Base-by-base conservation (phyloP, 53 echinoderm and acorn worm genomes). In the Antedon mediterranea region DNA sequence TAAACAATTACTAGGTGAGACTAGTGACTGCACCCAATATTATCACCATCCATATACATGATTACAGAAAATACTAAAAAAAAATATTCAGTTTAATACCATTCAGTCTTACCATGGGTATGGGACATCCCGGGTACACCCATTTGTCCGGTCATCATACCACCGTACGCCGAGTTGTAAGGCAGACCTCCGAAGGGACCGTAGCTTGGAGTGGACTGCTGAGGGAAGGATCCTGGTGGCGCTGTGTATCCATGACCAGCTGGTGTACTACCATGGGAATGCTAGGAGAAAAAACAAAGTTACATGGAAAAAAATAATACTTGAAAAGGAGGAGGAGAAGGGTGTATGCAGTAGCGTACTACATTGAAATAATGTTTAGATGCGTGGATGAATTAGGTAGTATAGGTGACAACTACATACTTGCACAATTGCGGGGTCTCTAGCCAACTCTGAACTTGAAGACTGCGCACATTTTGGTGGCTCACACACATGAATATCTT, bases 361-460 rank as follows among this genome's bases (percentile, higher is more conserved):
- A 37, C 37, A 11, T 37, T 37, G 11, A 37, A 37, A 37, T 6
- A 37, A 37, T 37, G 4, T 37, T 6, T 4, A 28, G 72, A 72
- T 72, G 72, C 28, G 28, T 6, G 30, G 28, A 5, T 15, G 72
- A 37, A 6, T 37, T 6, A 4, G 37, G 4, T 37, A 11, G 37
- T 11, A 4, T 4, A 4, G 4, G 37, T 6, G 11, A 37, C 4
- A 37, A 37, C 4, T 37, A 4, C 11, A 15, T 79, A 95, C 95
- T 88, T 95, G 95, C 29, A 95, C 82, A 41, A 95, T 89, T 42
- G 95, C 95, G 76, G 95, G 95, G 74, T 95, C 95, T 74, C 89
- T 91, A 18, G 95, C 87, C 31, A 93, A 76, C 31, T 79, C 78
- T 13, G 88, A 82, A 31, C 78, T 72, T 26, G 71, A 29, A 31